Evolutionary conservation across 2,888 invertebrate genomes (phyloP).

Genomic region (Hymenopus coronatus): DNA sequence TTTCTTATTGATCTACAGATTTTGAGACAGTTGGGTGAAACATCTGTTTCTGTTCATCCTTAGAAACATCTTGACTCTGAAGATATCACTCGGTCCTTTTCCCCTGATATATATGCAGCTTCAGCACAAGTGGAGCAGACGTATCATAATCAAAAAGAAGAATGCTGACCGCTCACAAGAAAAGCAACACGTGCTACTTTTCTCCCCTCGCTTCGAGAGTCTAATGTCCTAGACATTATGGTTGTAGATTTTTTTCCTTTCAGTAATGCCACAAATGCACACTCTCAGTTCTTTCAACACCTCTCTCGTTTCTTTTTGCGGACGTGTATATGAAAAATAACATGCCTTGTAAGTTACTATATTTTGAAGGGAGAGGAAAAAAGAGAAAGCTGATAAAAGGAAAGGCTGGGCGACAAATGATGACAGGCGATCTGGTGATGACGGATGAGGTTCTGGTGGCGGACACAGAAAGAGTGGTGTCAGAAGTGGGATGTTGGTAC

Average conservation of each 20-base stretch:
- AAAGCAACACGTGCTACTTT: neutral
- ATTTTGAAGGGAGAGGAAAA: neutral
- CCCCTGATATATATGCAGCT: neutral
- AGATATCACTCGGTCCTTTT: neutral
- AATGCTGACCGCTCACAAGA: neutral
- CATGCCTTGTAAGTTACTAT: neutral
- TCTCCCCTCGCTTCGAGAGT: neutral
- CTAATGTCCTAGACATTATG: neutral
- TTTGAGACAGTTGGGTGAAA: neutral
- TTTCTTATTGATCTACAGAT: too few relatives aligned
- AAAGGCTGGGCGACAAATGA: conserved; percentile 6
- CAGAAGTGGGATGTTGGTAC: neutral
- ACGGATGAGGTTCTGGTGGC: conserved; percentile 1
- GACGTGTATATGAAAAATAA: neutral
- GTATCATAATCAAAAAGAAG: neutral
- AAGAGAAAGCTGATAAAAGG: neutral
- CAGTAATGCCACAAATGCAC: neutral
- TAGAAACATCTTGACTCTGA: neutral
- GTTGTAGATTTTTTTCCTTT: neutral
- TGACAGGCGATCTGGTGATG: conserved; percentile 1
- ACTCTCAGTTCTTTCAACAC: neutral
- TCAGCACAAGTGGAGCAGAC: neutral
- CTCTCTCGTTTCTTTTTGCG: neutral
- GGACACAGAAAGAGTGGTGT: neutral
- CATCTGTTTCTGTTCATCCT: neutral